A percentile compares a stretch with the other conserved stretches of the same genome.
phyloP scores from a whole-genome alignment of 2,113 vertebrate genomes.

The Platysternon megacephalum region DNA sequence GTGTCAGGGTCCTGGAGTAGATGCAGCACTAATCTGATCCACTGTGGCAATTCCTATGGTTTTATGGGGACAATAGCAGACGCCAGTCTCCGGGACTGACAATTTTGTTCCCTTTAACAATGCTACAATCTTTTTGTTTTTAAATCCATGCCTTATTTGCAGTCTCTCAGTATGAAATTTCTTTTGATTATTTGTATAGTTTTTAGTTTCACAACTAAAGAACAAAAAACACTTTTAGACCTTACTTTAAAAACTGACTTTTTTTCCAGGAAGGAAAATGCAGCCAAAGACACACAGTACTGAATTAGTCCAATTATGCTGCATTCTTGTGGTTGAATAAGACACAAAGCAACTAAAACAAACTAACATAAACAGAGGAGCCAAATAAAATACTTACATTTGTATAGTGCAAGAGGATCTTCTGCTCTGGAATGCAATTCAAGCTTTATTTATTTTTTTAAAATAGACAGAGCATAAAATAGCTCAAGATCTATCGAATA shows the following conservation, averaged over 20 bases:
- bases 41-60: not conserved
- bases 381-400: constrained; percentile 75
- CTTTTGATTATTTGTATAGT: constrained; percentile 62
- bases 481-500: constrained; percentile 28
- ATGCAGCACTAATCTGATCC: not conserved
- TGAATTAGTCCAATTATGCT: constrained; percentile 66
- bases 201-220: constrained; percentile 71
- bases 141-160: constrained; percentile 35
- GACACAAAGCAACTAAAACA: constrained; percentile 71
- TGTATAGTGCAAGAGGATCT: constrained; percentile 68
- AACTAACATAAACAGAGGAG: constrained; percentile 71
- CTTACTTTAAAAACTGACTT: constrained; percentile 35
- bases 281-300: constrained; percentile 66
- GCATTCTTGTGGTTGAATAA: constrained; percentile 68
- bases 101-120: not conserved
- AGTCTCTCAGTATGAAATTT: constrained; percentile 43
- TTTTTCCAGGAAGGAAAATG: constrained; percentile 44
- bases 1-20: not conserved
- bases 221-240: constrained; percentile 67
- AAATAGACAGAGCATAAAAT: constrained; percentile 54
- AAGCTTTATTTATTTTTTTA: constrained; percentile 66
- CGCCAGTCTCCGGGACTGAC: not conserved
- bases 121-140: constrained; percentile 25
- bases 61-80: not conserved
- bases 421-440: constrained; percentile 62